These are phyloP conservation scores for Melospiza melodia DNA, from an alignment of 2,113 vertebrate species.

Conservation along the genomic window DNA sequence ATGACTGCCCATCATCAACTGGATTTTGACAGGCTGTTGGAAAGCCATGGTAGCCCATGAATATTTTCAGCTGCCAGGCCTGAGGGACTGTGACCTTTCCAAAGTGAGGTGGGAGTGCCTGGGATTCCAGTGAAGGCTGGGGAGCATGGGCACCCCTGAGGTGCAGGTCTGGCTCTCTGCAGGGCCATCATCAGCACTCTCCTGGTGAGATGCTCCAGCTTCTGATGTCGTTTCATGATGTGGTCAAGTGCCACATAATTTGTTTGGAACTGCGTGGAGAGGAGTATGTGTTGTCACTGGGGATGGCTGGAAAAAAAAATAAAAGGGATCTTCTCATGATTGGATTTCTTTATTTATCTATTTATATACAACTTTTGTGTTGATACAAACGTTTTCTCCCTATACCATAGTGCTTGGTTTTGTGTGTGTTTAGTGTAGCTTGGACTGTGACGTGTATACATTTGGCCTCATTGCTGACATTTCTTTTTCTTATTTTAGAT, in stretches of 20 bases:
- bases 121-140: accelerated
- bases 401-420: neutral
- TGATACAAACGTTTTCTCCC: neutral
- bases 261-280: neutral
- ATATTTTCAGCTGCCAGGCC: neutral
- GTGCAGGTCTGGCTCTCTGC: neutral
- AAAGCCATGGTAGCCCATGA: neutral
- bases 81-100: neutral
- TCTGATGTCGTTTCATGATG: neutral
- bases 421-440: neutral
- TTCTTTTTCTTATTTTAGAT: neutral
- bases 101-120: neutral
- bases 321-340: neutral
- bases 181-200: neutral
- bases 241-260: neutral
- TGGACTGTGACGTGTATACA: neutral
- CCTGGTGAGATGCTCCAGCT: neutral
- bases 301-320: neutral
- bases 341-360: neutral
- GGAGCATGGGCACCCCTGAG: neutral
- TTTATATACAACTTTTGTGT: neutral
- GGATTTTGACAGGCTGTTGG: neutral
- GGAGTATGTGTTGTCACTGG: neutral
- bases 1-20: neutral
- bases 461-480: neutral